These are phyloP conservation scores for Eurystomus glaucurus DNA, from an alignment of 2,797 vertebrate genomes.

Conservation along the genomic window DNA sequence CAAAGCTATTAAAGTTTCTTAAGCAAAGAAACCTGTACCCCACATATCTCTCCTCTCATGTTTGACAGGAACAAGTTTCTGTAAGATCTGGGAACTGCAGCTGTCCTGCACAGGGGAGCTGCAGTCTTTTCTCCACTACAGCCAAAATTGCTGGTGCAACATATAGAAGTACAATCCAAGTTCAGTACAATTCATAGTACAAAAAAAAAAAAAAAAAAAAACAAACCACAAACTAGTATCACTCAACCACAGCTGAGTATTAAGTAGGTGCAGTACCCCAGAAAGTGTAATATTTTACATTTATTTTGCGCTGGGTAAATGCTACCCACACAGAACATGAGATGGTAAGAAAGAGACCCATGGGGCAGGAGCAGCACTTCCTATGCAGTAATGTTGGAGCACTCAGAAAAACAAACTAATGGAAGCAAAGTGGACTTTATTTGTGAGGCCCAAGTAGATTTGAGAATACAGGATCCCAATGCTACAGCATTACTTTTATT, in stretches of 20 bases:
- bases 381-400: neutral
- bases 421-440: neutral
- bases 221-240: neutral
- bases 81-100: neutral
- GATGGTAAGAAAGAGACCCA: neutral
- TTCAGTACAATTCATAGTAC: neutral
- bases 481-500: neutral
- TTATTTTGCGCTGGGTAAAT: neutral
- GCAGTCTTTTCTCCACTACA: neutral
- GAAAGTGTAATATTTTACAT: rapidly evolving
- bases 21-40: neutral
- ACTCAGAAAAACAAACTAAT: neutral
- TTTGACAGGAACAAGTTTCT: neutral
- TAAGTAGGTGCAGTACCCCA: neutral
- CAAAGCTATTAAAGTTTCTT: neutral
- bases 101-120: neutral
- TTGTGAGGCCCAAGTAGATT: neutral
- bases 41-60: neutral
- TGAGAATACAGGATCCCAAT: neutral
- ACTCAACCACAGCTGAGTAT: rapidly evolving
- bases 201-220: neutral
- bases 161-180: neutral
- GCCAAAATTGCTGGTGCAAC: neutral
- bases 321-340: neutral
- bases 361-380: neutral